Percentiles rank a stretch among this genome's conserved stretches.
phyloP scores from a whole-genome alignment of 2,113 vertebrate genomes.

The Rhegmatorhina hoffmannsi region DNA sequence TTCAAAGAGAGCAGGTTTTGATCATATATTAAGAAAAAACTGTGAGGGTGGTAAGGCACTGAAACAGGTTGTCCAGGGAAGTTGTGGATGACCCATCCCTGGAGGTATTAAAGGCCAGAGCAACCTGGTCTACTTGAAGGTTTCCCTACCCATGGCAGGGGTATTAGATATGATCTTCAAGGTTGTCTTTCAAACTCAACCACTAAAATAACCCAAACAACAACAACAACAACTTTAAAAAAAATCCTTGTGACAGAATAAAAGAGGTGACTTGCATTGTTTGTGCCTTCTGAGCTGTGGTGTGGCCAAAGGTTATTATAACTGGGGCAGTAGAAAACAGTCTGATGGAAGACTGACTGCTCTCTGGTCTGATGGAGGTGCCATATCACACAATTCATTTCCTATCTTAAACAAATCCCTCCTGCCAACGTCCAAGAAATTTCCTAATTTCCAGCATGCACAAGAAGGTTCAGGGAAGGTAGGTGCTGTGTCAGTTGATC shows the following conservation, averaged over 20 bases:
- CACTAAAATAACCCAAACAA: too few species aligned
- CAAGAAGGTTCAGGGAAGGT: background rate
- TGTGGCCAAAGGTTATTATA: background rate
- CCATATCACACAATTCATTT: background rate
- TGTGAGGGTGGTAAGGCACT: background rate
- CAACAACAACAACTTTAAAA: background rate
- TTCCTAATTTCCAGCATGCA: accelerated
- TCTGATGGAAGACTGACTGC: background rate
- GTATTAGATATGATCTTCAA: accelerated
- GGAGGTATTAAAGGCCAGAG: background rate
- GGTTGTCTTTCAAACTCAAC: background rate
- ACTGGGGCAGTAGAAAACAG: background rate
- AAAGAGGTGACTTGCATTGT: background rate
- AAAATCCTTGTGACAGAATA: background rate
- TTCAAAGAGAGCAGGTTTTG: background rate
- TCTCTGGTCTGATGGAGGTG: background rate
- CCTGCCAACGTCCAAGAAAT: background rate
- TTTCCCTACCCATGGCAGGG: background rate
- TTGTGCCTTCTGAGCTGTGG: background rate
- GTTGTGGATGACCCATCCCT: background rate
- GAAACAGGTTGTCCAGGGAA: background rate
- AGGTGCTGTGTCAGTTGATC: accelerated
- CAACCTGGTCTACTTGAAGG: background rate
- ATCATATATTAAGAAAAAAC: background rate
- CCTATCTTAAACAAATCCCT: background rate